Evolutionary conservation across 1,140 invertebrate genomes (phyloP).

Genomic region (Acyrthosiphon pisum): DNA sequence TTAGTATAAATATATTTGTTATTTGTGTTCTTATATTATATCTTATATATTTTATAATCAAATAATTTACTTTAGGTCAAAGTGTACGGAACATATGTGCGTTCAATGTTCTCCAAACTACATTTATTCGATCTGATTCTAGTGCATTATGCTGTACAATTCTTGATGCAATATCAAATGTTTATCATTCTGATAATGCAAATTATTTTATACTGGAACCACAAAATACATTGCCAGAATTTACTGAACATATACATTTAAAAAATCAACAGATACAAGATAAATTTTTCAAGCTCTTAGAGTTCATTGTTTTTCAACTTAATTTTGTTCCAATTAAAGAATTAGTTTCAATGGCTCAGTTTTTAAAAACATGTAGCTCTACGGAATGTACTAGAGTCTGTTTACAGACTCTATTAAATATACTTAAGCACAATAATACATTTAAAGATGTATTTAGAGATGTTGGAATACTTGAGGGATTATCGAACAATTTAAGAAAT

Average conservation of each 20-base stretch:
- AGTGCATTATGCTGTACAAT: slow-evolving; percentile 86
- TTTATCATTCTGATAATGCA: slow-evolving; percentile 96
- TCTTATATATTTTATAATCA: not conserved
- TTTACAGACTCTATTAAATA: slow-evolving; percentile 86
- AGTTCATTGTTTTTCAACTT: slow-evolving; percentile 96
- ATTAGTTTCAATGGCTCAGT: slow-evolving; percentile 91
- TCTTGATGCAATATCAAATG: slow-evolving; percentile 92
- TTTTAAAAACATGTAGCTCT: slow-evolving; percentile 83
- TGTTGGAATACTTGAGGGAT: slow-evolving; percentile 95
- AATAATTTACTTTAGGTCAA: slow-evolving; percentile 64
- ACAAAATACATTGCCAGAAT: slow-evolving; percentile 93
- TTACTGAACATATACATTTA: slow-evolving; percentile 92
- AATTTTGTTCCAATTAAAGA: slow-evolving; percentile 99
- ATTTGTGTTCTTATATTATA: not conserved
- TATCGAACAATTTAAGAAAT: slow-evolving; percentile 90
- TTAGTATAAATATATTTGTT: slow-evolving; percentile 62
- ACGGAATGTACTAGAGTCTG: slow-evolving; percentile 84
- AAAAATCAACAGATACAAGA: slow-evolving; percentile 92
- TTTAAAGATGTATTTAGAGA: slow-evolving; percentile 99
- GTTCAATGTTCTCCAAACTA: slow-evolving; percentile 92
- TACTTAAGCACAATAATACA: slow-evolving; percentile 85
- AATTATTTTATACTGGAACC: slow-evolving; percentile 99
- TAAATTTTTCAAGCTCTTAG: slow-evolving; percentile 94
- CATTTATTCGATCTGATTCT: slow-evolving; percentile 89
- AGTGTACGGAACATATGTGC: slow-evolving; percentile 93